These are phyloP conservation scores for Odontocerum albicorne DNA, from an alignment of 2,888 invertebrate species.

Conservation along the genomic window DNA sequence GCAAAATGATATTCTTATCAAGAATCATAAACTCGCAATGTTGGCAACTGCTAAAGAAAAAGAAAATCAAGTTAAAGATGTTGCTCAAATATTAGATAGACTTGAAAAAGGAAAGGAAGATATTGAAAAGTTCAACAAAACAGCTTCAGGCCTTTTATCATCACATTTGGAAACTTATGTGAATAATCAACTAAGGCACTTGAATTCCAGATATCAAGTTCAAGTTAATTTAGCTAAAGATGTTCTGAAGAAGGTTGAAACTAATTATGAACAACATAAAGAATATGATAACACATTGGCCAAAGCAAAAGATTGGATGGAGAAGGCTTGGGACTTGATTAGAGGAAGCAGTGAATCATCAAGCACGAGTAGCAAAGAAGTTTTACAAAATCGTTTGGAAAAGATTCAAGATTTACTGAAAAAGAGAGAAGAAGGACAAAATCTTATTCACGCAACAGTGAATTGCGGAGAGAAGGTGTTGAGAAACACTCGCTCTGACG, in stretches of 20 bases:
- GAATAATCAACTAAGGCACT: constrained; percentile 80
- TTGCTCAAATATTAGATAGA: constrained; percentile 73
- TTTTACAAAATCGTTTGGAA: constrained; percentile 76
- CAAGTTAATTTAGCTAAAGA: constrained; percentile 86
- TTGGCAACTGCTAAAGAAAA: constrained; percentile 81
- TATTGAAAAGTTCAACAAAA: constrained; percentile 80
- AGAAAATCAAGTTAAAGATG: constrained; percentile 80
- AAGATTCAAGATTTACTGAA: constrained; percentile 79
- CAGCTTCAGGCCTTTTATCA: constrained; percentile 72
- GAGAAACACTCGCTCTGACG: constrained; percentile 85
- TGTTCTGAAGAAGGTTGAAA: constrained; percentile 87
- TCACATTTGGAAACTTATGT: constrained; percentile 88
- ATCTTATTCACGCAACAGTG: constrained; percentile 81
- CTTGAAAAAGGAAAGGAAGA: constrained; percentile 78
- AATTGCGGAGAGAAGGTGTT: constrained; percentile 90
- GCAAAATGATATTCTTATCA: constrained; percentile 87
- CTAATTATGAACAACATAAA: constrained; percentile 82
- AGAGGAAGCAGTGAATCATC: constrained; percentile 79
- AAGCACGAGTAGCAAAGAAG: constrained; percentile 77
- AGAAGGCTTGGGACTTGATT: constrained; percentile 80
- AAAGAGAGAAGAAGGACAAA: constrained; percentile 85
- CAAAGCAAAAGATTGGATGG: constrained; percentile 83
- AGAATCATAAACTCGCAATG: constrained; percentile 84
- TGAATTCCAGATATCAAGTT: constrained; percentile 88
- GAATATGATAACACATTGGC: constrained; percentile 75